Percentiles rank a stretch among this genome's conserved stretches.
These are phyloP conservation scores for Drosophila ironensis DNA, from an alignment of 1,140 invertebrate species.

Conservation along the genomic window DNA sequence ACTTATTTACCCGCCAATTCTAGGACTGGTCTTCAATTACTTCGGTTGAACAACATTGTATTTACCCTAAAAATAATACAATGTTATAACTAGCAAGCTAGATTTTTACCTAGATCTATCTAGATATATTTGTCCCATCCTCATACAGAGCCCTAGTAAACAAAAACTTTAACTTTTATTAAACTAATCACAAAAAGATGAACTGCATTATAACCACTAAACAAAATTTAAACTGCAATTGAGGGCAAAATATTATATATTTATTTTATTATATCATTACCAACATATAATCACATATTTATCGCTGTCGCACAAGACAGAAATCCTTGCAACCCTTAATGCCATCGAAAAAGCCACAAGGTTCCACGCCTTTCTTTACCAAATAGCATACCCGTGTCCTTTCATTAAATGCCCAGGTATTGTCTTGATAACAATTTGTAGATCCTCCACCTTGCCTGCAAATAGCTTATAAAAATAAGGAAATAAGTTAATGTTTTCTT, in stretches of 20 bases:
- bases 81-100: too few species aligned
- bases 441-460: conserved; percentile 16
- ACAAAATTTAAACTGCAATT: background rate
- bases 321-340: conserved; percentile 21
- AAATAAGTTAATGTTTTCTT: background rate
- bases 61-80: too few species aligned
- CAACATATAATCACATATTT: too few species aligned
- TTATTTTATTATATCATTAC: too few species aligned
- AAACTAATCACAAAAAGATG: background rate
- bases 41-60: too few species aligned
- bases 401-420: conserved; percentile 29
- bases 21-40: background rate
- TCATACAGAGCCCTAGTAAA: too few species aligned
- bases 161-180: too few species aligned
- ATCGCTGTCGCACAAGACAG: too few species aligned
- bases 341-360: conserved; percentile 42
- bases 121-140: background rate
- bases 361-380: background rate
- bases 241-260: background rate
- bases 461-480: background rate
- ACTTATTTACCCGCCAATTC: conserved; percentile 7
- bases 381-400: conserved; percentile 4
- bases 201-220: background rate
- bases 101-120: too few species aligned
- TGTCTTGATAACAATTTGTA: conserved; percentile 1